Base-by-base conservation (phyloP, 2,113 vertebrate species). In the Phaetusa simplex region DNA sequence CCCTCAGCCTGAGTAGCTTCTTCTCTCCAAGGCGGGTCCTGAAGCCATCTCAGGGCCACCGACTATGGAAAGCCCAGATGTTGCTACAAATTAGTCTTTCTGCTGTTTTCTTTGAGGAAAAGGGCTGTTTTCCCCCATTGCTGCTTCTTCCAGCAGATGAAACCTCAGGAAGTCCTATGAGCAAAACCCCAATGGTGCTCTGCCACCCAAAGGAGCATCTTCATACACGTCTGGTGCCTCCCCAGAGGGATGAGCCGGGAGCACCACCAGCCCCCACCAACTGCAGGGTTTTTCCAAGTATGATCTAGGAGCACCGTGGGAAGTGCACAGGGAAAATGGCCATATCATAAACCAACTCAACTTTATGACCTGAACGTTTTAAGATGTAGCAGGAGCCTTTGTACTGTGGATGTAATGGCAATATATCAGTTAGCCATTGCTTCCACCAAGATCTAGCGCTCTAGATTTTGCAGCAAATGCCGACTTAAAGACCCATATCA, bases 401-500 rank as follows among this genome's bases (percentile, higher is more conserved):
- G 78, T 90, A 73, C 73, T 72, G 77, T 67, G 90, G 81, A 69
- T 45, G 20, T 93, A 90, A 64, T 80, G 70, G 76, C 82, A 91
- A 88, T 95, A 71, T 77, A 97, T 95, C 94, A 79, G 93, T 74
- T 45, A 93, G 89, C 82, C 93, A 96, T 95, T 87, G 17, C 93
- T 93, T 88, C 92, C 79, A 92, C 86, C 93, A 83, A 94, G 95
- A 97, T 94, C 87, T 91, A 96, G 86, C 43, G 8, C 94, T 95
- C 92, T 13, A 89, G 91, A 96, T 95, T 89, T 82, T 71, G 73
- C 86, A 89, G 93, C 94, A 79, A 97, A 90, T 3, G 78, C 97
- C 96, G 96, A 96, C 97, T 97, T 97, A 96, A 95, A 96, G 96
- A 97, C 96, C 97, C 93, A 80, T 95, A 96, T 95, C 91, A 93